Percentiles rank a stretch among this genome's conserved stretches.
phyloP scores from a whole-genome alignment of 2,888 invertebrate species.

The Hydrotaea cyrtoneurina region DNA sequence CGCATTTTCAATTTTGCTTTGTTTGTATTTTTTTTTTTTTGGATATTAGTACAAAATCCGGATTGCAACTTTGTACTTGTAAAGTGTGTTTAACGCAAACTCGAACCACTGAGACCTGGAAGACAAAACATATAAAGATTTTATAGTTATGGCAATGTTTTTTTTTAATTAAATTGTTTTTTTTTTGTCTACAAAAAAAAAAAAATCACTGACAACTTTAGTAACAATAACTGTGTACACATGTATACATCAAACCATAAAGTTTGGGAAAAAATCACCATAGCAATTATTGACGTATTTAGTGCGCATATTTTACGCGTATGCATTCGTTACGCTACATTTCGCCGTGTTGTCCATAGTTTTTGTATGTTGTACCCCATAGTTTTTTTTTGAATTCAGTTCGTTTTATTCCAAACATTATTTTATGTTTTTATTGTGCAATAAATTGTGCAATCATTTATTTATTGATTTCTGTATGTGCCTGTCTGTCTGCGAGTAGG shows the following conservation, averaged over 20 bases:
- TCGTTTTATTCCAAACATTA: background rate
- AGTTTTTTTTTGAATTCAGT: background rate
- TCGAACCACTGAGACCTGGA: background rate
- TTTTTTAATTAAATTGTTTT: constrained; percentile 65
- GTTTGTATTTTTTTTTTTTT: too few species aligned
- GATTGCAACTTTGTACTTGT: constrained; percentile 22
- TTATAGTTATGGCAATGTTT: constrained; percentile 50
- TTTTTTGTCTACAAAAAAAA: too few species aligned
- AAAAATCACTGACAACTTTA: constrained; percentile 52
- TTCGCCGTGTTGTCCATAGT: constrained; percentile 18
- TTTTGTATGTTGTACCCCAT: constrained; percentile 18
- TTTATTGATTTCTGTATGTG: constrained; percentile 42
- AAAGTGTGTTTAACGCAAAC: constrained; percentile 48
- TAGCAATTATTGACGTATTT: constrained; percentile 45
- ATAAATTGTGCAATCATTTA: constrained; percentile 37
- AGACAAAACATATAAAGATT: constrained; percentile 23
- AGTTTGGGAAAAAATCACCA: constrained; percentile 46
- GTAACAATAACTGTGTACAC: background rate
- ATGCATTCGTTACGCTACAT: background rate
- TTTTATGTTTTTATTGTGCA: constrained; percentile 38
- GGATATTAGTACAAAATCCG: constrained; percentile 45
- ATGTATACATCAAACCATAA: constrained; percentile 48
- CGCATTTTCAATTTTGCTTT: constrained; percentile 4
- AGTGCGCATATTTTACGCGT: constrained; percentile 45
- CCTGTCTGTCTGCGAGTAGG: background rate